Conservation (phyloP, 2,797 vertebrate species). For the Eremophila alpestris region DNA sequence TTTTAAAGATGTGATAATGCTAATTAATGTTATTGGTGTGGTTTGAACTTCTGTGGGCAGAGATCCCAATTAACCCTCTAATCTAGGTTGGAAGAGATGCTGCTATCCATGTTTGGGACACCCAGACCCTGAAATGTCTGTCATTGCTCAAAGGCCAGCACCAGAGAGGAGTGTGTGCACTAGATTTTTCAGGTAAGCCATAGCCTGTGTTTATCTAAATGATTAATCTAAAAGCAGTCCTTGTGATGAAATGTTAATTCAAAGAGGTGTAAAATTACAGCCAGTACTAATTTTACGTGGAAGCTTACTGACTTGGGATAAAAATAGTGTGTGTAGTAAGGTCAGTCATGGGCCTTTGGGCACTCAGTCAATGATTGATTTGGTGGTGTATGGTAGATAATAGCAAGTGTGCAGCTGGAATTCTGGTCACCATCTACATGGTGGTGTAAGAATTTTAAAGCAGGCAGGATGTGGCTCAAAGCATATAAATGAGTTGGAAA, state of each 20-base stretch:
- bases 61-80: slow-evolving; percentile 5
- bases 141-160: slow-evolving; percentile 92
- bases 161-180: slow-evolving; percentile 88
- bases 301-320: not conserved
- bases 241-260: not conserved
- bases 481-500: not conserved
- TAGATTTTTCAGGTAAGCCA: slow-evolving; percentile 92
- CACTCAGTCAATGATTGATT: rapidly evolving
- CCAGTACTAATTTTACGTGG: not conserved
- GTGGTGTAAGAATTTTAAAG: not conserved
- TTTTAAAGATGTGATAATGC: not conserved
- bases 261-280: not conserved
- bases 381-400: not conserved
- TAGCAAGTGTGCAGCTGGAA: not conserved
- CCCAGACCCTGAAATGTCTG: slow-evolving; percentile 91
- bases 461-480: not conserved
- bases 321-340: not conserved
- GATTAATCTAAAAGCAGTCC: not conserved
- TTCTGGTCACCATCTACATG: not conserved
- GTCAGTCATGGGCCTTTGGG: not conserved
- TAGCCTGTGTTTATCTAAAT: not conserved
- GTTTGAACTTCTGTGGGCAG: not conserved
- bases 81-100: slow-evolving; percentile 93
- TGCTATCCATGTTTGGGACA: slow-evolving; percentile 93
- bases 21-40: not conserved